These are phyloP conservation scores for Campoplex capitator DNA, from an alignment of 2,888 invertebrate genomes.

Conservation along the genomic window DNA sequence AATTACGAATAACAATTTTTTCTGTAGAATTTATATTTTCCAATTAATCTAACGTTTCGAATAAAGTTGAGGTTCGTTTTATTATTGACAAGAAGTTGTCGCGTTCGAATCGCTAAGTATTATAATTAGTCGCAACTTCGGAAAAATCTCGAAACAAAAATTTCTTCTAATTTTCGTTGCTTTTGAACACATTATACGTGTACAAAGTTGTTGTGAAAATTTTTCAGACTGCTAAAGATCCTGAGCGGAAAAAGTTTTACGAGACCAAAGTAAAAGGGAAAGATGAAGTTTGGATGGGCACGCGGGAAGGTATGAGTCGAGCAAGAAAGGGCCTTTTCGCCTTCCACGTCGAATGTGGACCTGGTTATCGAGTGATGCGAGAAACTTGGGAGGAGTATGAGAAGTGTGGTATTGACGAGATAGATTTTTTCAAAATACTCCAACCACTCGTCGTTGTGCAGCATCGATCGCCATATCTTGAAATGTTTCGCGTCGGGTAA, in stretches of 20 bases:
- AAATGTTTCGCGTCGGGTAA: slow-evolving; percentile 82
- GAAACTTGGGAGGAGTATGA: slow-evolving; percentile 89
- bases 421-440: slow-evolving; percentile 83
- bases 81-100: too few relatives aligned
- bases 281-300: slow-evolving; percentile 86
- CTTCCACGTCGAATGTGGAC: slow-evolving; percentile 89
- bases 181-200: background rate
- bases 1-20: too few relatives aligned
- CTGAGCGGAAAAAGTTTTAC: slow-evolving; percentile 87
- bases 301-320: slow-evolving; percentile 88
- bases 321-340: slow-evolving; percentile 88
- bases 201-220: background rate
- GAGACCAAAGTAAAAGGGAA: slow-evolving; percentile 88
- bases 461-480: slow-evolving; percentile 82
- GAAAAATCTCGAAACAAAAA: background rate
- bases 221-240: slow-evolving; percentile 88
- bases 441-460: slow-evolving; percentile 79
- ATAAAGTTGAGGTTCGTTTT: too few relatives aligned
- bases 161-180: background rate
- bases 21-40: too few relatives aligned
- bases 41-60: too few relatives aligned
- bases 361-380: slow-evolving; percentile 89
- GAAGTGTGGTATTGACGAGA: slow-evolving; percentile 90
- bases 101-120: background rate
- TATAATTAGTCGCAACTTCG: background rate